Conservation (phyloP, 2,888 invertebrate genomes). For the Eudasyphora cyanicolor region DNA sequence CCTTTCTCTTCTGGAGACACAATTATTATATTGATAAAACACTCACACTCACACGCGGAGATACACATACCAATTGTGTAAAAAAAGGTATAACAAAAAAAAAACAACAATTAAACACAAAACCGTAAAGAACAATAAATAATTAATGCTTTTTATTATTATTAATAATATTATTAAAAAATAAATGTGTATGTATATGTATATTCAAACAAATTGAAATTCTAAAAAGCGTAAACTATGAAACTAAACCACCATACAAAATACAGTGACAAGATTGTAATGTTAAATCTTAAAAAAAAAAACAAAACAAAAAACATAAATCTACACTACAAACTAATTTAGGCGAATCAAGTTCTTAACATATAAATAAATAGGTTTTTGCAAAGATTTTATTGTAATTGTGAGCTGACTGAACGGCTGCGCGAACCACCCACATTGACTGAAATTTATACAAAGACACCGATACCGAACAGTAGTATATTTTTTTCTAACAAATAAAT, state of each 20-base stretch:
- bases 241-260: conserved; percentile 64
- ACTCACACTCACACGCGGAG: not conserved
- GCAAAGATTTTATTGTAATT: conserved; percentile 56
- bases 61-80: not conserved
- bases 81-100: conserved; percentile 23
- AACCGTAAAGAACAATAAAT: conserved; percentile 43
- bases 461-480: conserved; percentile 49
- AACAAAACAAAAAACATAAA: too few species aligned
- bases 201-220: conserved; percentile 49
- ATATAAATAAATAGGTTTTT: conserved; percentile 25
- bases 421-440: conserved; percentile 43
- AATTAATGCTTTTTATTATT: conserved; percentile 48
- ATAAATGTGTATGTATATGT: conserved; percentile 27
- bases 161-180: conserved; percentile 6
- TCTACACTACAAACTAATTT: conserved; percentile 45
- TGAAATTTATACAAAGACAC: conserved; percentile 56
- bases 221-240: conserved; percentile 64
- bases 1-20: conserved; percentile 63
- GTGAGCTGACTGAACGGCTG: conserved; percentile 24
- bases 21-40: conserved; percentile 40
- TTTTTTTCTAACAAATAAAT: conserved; percentile 26
- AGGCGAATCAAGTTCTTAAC: conserved; percentile 55
- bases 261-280: conserved; percentile 41
- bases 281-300: conserved; percentile 42
- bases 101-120: too few species aligned